Conservation (phyloP, 2,888 invertebrate genomes). For the Machimus atricapillus region DNA sequence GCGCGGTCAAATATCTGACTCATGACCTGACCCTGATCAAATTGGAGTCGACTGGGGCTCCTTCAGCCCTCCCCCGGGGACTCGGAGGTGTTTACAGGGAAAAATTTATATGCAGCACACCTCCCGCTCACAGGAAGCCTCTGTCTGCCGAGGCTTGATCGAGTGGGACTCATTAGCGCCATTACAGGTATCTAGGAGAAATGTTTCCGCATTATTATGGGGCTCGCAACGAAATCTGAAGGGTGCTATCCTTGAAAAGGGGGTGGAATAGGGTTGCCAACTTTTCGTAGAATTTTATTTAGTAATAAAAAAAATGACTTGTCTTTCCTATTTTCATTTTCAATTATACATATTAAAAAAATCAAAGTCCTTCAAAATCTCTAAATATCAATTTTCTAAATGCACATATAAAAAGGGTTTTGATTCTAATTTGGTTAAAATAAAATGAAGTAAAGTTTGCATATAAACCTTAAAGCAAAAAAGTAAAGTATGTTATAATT, state of each 20-base stretch:
- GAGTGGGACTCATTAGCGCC: constrained; percentile 31
- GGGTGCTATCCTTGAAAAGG: not conserved
- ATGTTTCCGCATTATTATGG: constrained; percentile 24
- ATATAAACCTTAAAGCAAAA: no score
- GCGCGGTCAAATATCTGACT: constrained; percentile 27
- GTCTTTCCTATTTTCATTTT: no score
- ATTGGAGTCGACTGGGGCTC: not conserved
- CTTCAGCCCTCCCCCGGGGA: not conserved
- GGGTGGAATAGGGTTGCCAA: not conserved
- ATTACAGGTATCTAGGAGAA: constrained; percentile 18
- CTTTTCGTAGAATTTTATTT: not conserved
- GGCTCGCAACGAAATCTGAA: not conserved
- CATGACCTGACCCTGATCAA: not conserved
- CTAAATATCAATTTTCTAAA: not conserved
- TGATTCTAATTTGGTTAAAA: no score
- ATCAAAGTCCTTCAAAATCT: no score
- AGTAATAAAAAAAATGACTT: not conserved
- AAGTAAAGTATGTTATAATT: no score
- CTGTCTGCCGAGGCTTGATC: constrained; percentile 1
- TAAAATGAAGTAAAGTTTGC: no score
- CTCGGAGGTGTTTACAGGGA: not conserved
- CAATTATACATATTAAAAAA: no score
- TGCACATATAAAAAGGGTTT: no score
- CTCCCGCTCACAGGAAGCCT: not conserved
- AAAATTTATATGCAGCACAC: not conserved